phyloP scores from a whole-genome alignment of 2,113 vertebrate genomes.

The Calyptommatus sinebrachiatus region DNA sequence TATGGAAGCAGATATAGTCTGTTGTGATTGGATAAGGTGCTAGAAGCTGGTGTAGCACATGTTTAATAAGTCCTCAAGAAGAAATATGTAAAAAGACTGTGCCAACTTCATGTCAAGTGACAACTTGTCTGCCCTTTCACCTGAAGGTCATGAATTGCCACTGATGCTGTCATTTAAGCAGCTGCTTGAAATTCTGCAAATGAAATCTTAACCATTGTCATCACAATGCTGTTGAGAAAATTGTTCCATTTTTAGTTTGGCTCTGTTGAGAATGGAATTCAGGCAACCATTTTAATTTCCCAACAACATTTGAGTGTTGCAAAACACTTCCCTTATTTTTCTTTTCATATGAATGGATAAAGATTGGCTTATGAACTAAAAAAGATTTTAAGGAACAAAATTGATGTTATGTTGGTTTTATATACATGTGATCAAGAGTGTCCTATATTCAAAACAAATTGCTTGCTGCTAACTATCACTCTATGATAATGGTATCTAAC shows the following conservation, averaged over 20 bases:
- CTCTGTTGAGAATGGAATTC: neutral
- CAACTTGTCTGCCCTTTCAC: constrained; percentile 39
- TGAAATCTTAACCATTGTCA: neutral
- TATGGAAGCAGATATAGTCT: neutral
- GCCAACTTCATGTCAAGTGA: neutral
- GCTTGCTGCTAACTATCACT: constrained; percentile 65
- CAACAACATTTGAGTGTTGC: constrained; percentile 31
- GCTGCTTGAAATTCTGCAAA: constrained; percentile 29
- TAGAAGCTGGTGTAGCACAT: neutral
- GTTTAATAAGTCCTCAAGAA: constrained; percentile 41
- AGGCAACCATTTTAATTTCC: neutral
- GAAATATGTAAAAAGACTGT: constrained; percentile 13
- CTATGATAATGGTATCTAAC: constrained; percentile 64
- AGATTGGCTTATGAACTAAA: neutral
- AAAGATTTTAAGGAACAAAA: neutral
- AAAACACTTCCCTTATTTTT: constrained; percentile 4
- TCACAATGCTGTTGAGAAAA: neutral
- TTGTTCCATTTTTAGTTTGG: neutral
- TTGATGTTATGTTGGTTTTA: constrained; percentile 48
- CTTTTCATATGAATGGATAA: constrained; percentile 42
- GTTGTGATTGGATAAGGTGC: neutral
- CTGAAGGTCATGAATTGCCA: constrained; percentile 15
- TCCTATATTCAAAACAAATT: constrained; percentile 46
- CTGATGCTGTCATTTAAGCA: neutral
- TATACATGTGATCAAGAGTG: constrained; percentile 36